These are phyloP conservation scores for Drosophila arawakana DNA, from an alignment of 1,140 invertebrate genomes.

Conservation along the genomic window DNA sequence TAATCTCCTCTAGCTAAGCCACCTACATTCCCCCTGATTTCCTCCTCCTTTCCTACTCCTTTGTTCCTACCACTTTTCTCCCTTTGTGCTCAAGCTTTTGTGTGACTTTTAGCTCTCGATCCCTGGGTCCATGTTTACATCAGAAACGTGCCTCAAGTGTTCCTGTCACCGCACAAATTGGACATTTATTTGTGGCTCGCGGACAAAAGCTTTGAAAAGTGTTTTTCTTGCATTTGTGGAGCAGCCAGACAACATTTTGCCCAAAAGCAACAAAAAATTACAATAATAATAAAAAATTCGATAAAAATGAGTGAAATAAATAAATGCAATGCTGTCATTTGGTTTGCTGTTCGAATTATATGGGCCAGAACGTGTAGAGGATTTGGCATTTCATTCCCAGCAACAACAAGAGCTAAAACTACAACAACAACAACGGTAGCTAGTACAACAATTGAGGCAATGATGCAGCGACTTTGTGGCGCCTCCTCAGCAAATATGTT, in stretches of 20 bases:
- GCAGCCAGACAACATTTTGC: slow-evolving; percentile 30
- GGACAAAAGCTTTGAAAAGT: slow-evolving; percentile 39
- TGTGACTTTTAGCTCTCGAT: slow-evolving; percentile 71
- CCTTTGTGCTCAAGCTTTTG: slow-evolving; percentile 35
- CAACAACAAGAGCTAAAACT: neutral
- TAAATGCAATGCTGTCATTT: slow-evolving; percentile 51
- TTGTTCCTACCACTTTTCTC: slow-evolving; percentile 28
- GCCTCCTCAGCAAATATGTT: slow-evolving; percentile 57
- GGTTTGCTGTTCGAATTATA: slow-evolving; percentile 41
- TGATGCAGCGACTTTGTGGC: slow-evolving; percentile 73
- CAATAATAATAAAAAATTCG: slow-evolving; percentile 1
- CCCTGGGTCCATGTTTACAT: slow-evolving; percentile 77
- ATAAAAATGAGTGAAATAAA: neutral
- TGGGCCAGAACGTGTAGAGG: slow-evolving; percentile 77
- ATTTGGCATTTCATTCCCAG: slow-evolving; percentile 63
- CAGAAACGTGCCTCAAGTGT: slow-evolving; percentile 81
- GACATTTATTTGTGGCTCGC: slow-evolving; percentile 76
- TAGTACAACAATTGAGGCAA: slow-evolving; percentile 40
- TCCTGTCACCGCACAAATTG: slow-evolving; percentile 80
- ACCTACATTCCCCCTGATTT: neutral
- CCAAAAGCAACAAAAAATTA: slow-evolving; percentile 14
- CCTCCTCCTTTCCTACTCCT: neutral
- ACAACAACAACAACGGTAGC: slow-evolving; percentile 22
- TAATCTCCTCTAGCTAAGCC: neutral
- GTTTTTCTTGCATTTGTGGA: slow-evolving; percentile 18